phyloP scores from a whole-genome alignment of 2,113 vertebrate genomes.

The Etheostoma spectabile region DNA sequence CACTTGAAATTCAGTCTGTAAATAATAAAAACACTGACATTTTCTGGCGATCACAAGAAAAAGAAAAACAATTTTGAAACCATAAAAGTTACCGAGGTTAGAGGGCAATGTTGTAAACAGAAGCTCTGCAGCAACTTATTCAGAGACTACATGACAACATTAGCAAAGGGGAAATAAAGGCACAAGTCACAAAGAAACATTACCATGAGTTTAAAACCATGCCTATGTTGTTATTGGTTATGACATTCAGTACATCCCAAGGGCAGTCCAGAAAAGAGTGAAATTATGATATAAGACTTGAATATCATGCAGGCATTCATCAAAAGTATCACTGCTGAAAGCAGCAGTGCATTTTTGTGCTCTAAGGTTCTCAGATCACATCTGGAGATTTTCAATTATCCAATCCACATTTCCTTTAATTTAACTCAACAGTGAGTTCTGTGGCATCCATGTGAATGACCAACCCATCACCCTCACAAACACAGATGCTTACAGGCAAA shows the following conservation, averaged over 20 bases:
- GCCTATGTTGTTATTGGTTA: conserved; percentile 36
- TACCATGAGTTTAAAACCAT: conserved; percentile 11
- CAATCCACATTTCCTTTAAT: conserved; percentile 44
- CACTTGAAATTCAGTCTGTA: not conserved
- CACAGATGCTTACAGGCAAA: conserved; percentile 37
- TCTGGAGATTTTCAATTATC: conserved; percentile 54
- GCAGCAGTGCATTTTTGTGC: conserved; percentile 32
- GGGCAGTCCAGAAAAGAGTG: conserved; percentile 22
- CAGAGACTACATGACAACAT: not conserved
- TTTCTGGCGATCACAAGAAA: not conserved
- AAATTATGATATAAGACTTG: conserved; percentile 22
- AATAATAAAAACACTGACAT: not conserved
- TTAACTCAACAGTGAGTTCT: conserved; percentile 28
- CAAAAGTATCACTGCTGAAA: conserved; percentile 26
- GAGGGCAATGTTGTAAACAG: conserved; percentile 7
- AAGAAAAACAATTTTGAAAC: not conserved
- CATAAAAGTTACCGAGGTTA: conserved; percentile 7
- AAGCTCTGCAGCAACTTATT: not conserved
- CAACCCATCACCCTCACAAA: conserved; percentile 50
- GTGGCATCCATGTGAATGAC: conserved; percentile 29
- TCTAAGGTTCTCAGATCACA: conserved; percentile 53
- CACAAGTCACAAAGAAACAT: conserved; percentile 7
- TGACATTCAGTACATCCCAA: conserved; percentile 10
- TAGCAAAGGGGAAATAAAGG: not conserved
- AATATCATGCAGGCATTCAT: conserved; percentile 35